A percentile compares a stretch with the other conserved stretches of the same genome.
These are phyloP conservation scores for Aphaenogaster floridana DNA, from an alignment of 1,140 invertebrate species.

Conservation along the genomic window DNA sequence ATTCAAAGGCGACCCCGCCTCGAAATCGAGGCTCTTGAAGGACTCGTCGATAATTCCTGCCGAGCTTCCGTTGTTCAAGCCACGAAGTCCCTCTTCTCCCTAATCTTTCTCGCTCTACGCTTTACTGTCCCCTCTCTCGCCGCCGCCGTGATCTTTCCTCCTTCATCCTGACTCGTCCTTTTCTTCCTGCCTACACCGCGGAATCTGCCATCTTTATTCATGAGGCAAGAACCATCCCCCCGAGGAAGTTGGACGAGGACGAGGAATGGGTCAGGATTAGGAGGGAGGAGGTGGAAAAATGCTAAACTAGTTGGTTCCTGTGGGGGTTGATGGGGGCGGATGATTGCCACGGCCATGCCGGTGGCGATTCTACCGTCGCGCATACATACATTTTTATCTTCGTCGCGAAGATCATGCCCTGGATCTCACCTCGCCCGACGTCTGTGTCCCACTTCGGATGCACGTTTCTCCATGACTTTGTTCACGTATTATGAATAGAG, in stretches of 20 bases:
- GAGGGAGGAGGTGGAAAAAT: conserved; percentile 37
- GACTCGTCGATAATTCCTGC: conserved; percentile 66
- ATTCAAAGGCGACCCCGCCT: conserved; percentile 57
- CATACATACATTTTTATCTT: conserved; percentile 65
- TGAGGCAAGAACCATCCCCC: conserved; percentile 51
- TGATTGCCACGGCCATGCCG: conserved; percentile 58
- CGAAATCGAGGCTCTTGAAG: conserved; percentile 44
- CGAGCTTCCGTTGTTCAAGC: conserved; percentile 51
- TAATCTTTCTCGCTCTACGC: conserved; percentile 43
- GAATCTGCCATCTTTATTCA: conserved; percentile 71
- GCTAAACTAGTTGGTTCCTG: conserved; percentile 60
- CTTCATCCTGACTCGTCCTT: conserved; percentile 37
- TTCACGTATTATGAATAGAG: conserved; percentile 44
- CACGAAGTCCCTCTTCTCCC: conserved; percentile 33
- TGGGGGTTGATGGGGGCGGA: conserved; percentile 20
- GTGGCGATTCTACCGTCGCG: conserved; percentile 54
- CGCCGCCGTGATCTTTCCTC: conserved; percentile 14
- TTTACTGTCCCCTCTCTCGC: background rate
- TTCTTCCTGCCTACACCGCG: conserved; percentile 34
- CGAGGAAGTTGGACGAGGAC: conserved; percentile 25
- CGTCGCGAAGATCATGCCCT: conserved; percentile 27
- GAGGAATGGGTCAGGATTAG: conserved; percentile 3
- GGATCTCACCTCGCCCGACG: background rate
- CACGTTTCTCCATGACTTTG: conserved; percentile 9
- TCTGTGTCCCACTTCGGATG: background rate